These are phyloP conservation scores for Neomorphus geoffroyi DNA, from an alignment of 2,797 vertebrate species.

Conservation along the genomic window DNA sequence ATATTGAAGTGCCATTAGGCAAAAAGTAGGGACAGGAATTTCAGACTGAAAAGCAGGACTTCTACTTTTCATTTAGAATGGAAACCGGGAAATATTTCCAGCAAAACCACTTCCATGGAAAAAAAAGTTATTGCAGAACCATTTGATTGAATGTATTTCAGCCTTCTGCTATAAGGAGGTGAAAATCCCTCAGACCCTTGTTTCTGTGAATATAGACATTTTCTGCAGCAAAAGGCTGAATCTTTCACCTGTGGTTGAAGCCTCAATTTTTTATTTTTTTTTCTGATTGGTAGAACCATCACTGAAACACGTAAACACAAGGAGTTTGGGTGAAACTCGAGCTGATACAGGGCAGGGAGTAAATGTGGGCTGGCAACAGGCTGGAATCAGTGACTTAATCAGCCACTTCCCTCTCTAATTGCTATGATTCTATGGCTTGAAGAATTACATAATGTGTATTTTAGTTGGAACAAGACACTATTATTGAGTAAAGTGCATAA, in stretches of 20 bases:
- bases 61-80: neutral
- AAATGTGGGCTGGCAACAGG: neutral
- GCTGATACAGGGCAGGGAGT: neutral
- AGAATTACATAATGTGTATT: constrained; percentile 37
- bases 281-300: neutral
- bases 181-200: neutral
- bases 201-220: neutral
- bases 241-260: neutral
- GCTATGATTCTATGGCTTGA: constrained; percentile 43
- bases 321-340: neutral
- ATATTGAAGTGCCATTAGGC: neutral
- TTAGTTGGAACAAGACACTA: constrained; percentile 60
- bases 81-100: neutral
- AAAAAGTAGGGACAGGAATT: neutral
- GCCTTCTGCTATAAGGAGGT: neutral
- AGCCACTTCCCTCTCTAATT: constrained; percentile 53
- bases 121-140: neutral
- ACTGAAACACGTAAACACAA: neutral
- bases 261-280: neutral
- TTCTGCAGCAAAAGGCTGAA: neutral
- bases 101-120: neutral
- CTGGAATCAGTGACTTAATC: constrained; percentile 46
- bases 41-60: neutral
- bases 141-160: neutral
- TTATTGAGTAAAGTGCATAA: constrained; percentile 65